Evolutionary conservation across 2,797 vertebrate species (phyloP).

Genomic region (Platyrinchus mystaceus): DNA sequence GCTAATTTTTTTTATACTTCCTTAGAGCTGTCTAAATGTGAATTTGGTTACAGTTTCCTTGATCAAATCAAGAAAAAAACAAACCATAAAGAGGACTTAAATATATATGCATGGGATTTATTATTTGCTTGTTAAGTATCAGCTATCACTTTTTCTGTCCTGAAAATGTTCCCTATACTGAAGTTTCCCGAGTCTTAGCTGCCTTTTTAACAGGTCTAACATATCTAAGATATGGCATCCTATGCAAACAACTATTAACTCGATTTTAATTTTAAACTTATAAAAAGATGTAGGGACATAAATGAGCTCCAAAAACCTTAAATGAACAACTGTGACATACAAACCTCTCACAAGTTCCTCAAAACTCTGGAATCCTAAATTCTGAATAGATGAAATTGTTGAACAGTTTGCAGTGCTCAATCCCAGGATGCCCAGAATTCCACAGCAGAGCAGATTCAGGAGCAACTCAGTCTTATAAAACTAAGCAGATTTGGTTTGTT

Average conservation of each 20-base stretch:
- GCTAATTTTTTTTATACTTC: neutral
- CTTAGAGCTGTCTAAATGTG: neutral
- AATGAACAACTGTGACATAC: neutral
- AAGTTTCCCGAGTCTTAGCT: neutral
- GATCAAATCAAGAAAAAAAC: neutral
- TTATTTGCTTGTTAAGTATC: neutral
- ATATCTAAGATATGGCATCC: neutral
- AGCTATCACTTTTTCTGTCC: neutral
- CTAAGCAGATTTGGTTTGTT: neutral
- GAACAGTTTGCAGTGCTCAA: neutral
- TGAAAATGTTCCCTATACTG: neutral
- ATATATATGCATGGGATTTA: neutral
- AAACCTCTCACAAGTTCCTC: neutral
- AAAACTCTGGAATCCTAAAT: neutral
- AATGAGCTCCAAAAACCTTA: neutral
- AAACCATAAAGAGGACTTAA: neutral
- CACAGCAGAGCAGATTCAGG: neutral
- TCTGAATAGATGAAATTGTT: neutral
- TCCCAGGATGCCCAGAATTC: neutral
- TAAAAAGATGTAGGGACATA: neutral
- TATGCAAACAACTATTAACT: neutral
- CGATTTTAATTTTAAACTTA: neutral
- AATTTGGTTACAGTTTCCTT: neutral
- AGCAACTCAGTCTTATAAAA: neutral
- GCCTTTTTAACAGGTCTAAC: neutral